These are phyloP conservation scores for Lithobates sylvaticus DNA, from an alignment of 2,797 vertebrate genomes.

Conservation along the genomic window DNA sequence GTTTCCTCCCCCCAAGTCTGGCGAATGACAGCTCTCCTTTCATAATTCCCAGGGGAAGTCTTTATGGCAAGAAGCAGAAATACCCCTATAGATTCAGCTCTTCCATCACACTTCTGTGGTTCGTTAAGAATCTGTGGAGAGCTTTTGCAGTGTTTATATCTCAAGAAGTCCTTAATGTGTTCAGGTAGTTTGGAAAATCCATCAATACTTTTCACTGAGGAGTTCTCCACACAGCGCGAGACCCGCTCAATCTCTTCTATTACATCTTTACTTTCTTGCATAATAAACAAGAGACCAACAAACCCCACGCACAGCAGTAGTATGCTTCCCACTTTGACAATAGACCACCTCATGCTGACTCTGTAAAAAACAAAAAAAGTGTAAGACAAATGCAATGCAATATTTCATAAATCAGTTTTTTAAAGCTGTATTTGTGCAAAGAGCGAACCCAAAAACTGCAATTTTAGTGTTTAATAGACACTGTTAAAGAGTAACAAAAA, in stretches of 20 bases:
- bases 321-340: rapidly evolving
- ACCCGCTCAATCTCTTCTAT: rapidly evolving
- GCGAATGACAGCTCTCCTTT: conserved; percentile 81
- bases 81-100: conserved; percentile 64
- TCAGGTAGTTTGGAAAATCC: conserved; percentile 72
- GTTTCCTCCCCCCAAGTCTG: conserved; percentile 85
- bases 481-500: too few species aligned
- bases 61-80: conserved; percentile 88
- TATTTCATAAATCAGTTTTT: too few species aligned
- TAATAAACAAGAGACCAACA: conserved; percentile 20
- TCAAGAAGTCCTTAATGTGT: conserved; percentile 78
- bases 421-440: too few species aligned
- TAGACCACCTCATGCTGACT: conserved; percentile 34
- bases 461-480: too few species aligned
- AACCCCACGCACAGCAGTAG: neutral
- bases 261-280: rapidly evolving
- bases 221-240: conserved; percentile 68
- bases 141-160: conserved; percentile 78
- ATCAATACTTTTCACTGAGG: conserved; percentile 56
- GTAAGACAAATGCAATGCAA: too few species aligned
- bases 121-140: conserved; percentile 76
- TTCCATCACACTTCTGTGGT: conserved; percentile 77
- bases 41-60: conserved; percentile 80
- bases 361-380: conserved; percentile 3
- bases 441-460: too few species aligned